Evolutionary conservation across 2,888 invertebrate genomes (phyloP).

Genomic region (Phrixothrix hirtus): DNA sequence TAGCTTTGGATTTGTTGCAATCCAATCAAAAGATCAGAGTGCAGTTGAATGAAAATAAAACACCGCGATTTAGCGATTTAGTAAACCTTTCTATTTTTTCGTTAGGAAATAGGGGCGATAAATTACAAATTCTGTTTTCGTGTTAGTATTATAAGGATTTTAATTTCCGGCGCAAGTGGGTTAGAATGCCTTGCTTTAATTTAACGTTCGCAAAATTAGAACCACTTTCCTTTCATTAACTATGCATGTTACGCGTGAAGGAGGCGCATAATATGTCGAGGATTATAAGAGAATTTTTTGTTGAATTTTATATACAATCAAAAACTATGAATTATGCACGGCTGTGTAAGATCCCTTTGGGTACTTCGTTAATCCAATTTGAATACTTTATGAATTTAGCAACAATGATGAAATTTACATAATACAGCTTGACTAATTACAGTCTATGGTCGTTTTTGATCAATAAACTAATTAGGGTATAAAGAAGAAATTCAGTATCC

Average conservation of each 20-base stretch:
- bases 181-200: neutral
- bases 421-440: too few relatives aligned
- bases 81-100: neutral
- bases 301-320: neutral
- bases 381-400: too few relatives aligned
- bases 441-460: too few relatives aligned
- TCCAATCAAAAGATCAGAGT: slow-evolving; percentile 23
- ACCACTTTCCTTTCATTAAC: slow-evolving; percentile 1
- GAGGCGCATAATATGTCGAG: neutral
- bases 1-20: slow-evolving; percentile 17
- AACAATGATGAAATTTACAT: too few relatives aligned
- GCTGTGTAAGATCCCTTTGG: too few relatives aligned
- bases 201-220: neutral
- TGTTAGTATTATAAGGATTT: slow-evolving; percentile 3
- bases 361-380: too few relatives aligned
- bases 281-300: neutral
- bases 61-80: slow-evolving; percentile 6
- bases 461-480: too few relatives aligned
- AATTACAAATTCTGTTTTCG: slow-evolving; percentile 4
- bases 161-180: slow-evolving; percentile 3
- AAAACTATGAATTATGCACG: neutral
- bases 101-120: neutral
- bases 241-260: neutral
- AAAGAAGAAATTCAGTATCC: too few relatives aligned
- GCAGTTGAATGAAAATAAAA: slow-evolving; percentile 18